Conservation (phyloP, 2,113 vertebrate genomes). For the Solea senegalensis region DNA sequence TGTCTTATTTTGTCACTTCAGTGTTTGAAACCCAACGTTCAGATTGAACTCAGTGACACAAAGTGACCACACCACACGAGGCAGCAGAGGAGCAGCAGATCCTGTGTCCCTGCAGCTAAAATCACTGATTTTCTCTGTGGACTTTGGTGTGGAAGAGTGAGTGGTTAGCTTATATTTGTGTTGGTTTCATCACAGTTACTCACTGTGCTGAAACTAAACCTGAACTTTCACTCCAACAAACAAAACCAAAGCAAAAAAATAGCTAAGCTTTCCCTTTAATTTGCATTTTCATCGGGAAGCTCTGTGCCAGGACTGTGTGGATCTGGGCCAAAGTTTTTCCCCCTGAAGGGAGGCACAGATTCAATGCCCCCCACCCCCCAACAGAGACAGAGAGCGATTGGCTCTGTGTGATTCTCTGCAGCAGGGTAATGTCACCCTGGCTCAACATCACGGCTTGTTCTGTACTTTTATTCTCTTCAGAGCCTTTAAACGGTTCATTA, state of each 20-base stretch:
- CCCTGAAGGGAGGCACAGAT: conserved; percentile 72
- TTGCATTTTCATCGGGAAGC: conserved; percentile 66
- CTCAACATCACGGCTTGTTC: conserved; percentile 71
- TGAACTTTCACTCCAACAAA: too few species aligned
- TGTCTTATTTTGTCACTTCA: too few species aligned
- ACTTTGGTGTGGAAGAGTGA: too few species aligned
- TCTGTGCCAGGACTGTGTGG: conserved; percentile 59
- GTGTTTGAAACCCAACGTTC: too few species aligned
- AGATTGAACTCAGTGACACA: too few species aligned
- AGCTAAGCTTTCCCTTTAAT: conserved; percentile 50
- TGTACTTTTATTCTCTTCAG: conserved; percentile 64
- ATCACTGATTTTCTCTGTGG: too few species aligned
- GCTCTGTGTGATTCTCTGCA: conserved; percentile 74
- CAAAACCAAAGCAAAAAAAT: conserved; percentile 44
- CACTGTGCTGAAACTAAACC: too few species aligned
- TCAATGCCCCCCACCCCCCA: conserved; percentile 22
- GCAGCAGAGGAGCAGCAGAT: too few species aligned
- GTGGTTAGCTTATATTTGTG: too few species aligned
- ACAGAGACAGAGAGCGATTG: conserved; percentile 58
- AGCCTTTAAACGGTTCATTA: conserved; percentile 76
- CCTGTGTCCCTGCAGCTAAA: too few species aligned
- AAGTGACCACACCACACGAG: too few species aligned
- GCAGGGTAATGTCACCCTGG: conserved; percentile 74
- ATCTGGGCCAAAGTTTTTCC: conserved; percentile 53
- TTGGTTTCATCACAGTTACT: too few species aligned